A percentile compares a stretch with the other conserved stretches of the same genome.
These are phyloP conservation scores for Enteromius radiatus DNA, from an alignment of 2,797 vertebrate species.

Conservation along the genomic window DNA sequence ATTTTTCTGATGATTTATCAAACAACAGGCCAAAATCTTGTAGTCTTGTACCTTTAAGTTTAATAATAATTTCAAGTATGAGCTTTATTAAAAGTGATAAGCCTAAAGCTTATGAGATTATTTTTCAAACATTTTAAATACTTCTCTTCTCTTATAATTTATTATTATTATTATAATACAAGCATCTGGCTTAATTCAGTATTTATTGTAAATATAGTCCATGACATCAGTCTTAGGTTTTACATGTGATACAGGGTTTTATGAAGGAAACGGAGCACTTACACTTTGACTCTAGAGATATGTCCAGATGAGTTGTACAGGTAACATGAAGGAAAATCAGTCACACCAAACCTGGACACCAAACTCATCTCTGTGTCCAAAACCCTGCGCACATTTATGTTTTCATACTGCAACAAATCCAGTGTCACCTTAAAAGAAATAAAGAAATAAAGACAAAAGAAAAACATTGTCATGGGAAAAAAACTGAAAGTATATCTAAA, in stretches of 20 bases:
- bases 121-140: too few relatives aligned
- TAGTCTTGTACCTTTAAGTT: not conserved
- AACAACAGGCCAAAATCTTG: not conserved
- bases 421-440: slow-evolving; percentile 80
- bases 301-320: slow-evolving; percentile 81
- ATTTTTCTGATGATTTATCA: not conserved
- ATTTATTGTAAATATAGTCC: not conserved
- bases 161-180: not conserved
- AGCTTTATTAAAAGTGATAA: not conserved
- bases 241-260: not conserved
- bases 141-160: not conserved
- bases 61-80: not conserved
- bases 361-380: slow-evolving; percentile 77
- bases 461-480: not conserved
- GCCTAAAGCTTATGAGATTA: not conserved
- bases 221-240: not conserved
- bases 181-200: not conserved
- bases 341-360: slow-evolving; percentile 80
- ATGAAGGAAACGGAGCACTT: slow-evolving; percentile 67
- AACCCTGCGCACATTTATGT: slow-evolving; percentile 85
- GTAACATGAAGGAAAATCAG: slow-evolving; percentile 86
- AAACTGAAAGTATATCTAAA: not conserved
- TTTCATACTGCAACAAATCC: slow-evolving; percentile 89
- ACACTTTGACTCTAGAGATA: slow-evolving; percentile 81
- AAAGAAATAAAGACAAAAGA: too few relatives aligned